A percentile compares a stretch with the other conserved stretches of the same genome.
These are phyloP conservation scores for Pelmatolapia mariae DNA, from an alignment of 2,113 vertebrate genomes.

Conservation along the genomic window DNA sequence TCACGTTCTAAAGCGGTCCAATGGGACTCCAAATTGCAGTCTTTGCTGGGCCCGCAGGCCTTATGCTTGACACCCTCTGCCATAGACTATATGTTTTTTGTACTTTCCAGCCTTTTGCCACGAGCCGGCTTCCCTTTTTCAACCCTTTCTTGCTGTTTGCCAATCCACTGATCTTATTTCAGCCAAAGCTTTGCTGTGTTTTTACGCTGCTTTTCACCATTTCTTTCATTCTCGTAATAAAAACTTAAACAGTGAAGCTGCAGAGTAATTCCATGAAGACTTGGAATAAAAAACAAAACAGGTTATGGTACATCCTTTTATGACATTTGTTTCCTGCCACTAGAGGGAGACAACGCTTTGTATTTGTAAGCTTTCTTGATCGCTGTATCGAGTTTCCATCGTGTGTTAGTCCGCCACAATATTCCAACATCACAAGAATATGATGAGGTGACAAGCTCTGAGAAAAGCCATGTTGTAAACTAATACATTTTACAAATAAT, in stretches of 20 bases:
- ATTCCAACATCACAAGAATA: not conserved
- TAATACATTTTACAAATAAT: not conserved
- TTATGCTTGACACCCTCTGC: not conserved
- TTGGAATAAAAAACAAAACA: not conserved
- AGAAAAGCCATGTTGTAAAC: not conserved
- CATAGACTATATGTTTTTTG: not conserved
- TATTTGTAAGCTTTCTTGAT: not conserved
- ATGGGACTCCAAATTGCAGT: not conserved
- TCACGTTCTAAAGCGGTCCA: not conserved
- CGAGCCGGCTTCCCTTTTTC: fast-evolving
- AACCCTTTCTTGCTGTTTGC: not conserved
- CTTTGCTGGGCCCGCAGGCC: not conserved
- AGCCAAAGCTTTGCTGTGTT: not conserved
- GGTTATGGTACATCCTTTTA: not conserved
- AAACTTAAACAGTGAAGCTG: not conserved
- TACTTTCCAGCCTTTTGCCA: not conserved
- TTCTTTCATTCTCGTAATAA: not conserved
- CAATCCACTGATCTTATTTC: not conserved
- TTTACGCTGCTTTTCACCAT: not conserved
- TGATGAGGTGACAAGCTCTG: not conserved
- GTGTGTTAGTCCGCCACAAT: not conserved
- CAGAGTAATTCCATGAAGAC: not conserved
- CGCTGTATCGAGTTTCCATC: not conserved
- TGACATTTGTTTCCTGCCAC: not conserved
- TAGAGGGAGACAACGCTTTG: slow-evolving; percentile 3